Conservation (phyloP, 2,113 vertebrate species). For the Penelope pileata region DNA sequence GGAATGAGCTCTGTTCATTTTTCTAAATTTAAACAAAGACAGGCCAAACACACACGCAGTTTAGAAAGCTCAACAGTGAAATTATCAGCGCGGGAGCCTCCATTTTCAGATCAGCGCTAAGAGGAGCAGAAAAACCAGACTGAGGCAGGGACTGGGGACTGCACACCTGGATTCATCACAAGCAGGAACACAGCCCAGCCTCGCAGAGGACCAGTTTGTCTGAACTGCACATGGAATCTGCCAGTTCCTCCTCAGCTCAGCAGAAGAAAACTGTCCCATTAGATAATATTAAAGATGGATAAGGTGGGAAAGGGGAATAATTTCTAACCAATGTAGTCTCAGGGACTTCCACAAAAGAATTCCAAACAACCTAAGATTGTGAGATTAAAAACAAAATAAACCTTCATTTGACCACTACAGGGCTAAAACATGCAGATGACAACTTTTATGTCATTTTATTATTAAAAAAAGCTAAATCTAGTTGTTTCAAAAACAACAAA, state of each 20-base stretch:
- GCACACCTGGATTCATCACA: neutral
- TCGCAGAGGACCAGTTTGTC: neutral
- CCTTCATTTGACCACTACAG: neutral
- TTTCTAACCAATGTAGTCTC: neutral
- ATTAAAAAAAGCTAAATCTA: neutral
- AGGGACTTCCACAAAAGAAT: neutral
- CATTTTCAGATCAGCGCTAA: neutral
- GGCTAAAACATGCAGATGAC: neutral
- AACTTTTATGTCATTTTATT: neutral
- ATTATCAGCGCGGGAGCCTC: neutral
- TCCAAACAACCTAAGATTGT: neutral
- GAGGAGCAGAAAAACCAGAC: neutral
- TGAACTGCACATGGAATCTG: neutral
- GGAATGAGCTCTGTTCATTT: neutral
- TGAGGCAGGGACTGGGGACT: neutral
- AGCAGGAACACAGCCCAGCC: neutral
- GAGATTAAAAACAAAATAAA: neutral
- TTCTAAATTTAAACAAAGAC: conserved; percentile 6
- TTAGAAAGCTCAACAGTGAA: neutral
- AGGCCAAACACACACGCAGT: neutral
- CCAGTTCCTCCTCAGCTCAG: neutral
- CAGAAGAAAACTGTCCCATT: neutral
- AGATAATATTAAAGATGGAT: neutral
- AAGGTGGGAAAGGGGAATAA: neutral
- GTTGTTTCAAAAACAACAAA: neutral